Conservation (phyloP, 2,113 vertebrate species). For the Archilochus colubris region DNA sequence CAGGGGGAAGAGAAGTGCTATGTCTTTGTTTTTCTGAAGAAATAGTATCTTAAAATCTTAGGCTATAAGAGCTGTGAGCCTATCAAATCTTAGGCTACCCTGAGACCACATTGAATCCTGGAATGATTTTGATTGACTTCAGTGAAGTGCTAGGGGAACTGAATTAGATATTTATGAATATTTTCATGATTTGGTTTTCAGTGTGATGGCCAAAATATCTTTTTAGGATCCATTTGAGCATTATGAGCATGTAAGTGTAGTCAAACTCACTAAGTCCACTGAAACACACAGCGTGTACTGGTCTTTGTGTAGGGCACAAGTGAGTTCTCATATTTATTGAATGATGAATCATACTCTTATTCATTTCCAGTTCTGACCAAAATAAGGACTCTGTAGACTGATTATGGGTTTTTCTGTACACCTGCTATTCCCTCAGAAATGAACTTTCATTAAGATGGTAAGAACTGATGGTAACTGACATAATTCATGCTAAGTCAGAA, state of each 20-base stretch:
- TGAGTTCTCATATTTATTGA: neutral
- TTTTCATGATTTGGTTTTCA: neutral
- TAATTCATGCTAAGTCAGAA: neutral
- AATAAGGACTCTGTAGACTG: neutral
- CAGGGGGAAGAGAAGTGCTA: neutral
- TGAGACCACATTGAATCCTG: neutral
- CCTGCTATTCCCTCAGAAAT: slow-evolving; percentile 6
- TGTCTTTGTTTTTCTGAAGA: neutral
- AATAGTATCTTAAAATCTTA: neutral
- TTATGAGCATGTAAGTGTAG: neutral
- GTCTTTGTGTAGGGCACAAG: neutral
- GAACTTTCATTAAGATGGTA: neutral
- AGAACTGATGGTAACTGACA: neutral
- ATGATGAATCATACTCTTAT: neutral
- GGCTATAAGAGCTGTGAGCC: neutral
- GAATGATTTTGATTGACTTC: neutral
- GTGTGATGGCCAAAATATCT: neutral
- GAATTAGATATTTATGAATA: neutral
- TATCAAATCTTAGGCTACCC: too few relatives aligned
- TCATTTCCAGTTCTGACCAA: slow-evolving; percentile 13
- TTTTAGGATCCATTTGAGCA: neutral
- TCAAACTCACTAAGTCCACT: neutral
- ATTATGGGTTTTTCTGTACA: neutral
- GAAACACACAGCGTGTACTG: neutral
- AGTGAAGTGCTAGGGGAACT: neutral